phyloP scores from a whole-genome alignment of 2,113 vertebrate genomes.

The Aegithalos caudatus region DNA sequence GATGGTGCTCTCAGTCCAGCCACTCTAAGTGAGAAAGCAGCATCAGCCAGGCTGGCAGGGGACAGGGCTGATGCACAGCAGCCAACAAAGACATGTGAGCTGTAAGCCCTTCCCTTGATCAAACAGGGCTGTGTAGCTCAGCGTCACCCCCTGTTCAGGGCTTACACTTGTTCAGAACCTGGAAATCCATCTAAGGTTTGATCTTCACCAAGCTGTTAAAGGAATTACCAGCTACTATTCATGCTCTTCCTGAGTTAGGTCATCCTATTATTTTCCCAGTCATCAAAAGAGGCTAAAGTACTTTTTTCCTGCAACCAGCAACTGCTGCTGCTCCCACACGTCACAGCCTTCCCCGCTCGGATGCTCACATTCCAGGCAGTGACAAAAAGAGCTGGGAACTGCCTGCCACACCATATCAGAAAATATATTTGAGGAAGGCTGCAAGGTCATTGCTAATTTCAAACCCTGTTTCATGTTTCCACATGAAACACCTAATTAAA shows the following conservation, averaged over 20 bases:
- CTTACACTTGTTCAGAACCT: not conserved
- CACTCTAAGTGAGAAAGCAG: not conserved
- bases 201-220: conserved; percentile 3
- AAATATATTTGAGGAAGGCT: not conserved
- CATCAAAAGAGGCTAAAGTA: not conserved
- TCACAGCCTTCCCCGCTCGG: not conserved
- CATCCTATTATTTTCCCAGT: conserved; percentile 31
- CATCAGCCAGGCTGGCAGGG: not conserved
- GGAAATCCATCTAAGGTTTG: conserved; percentile 6
- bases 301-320: not conserved
- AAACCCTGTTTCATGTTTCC: conserved; percentile 44
- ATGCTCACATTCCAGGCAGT: not conserved
- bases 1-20: not conserved
- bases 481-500: conserved; percentile 53
- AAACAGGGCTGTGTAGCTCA: not conserved
- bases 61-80: not conserved
- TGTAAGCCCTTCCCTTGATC: not conserved
- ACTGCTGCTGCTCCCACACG: not conserved
- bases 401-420: not conserved
- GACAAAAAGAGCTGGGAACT: not conserved
- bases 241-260: conserved; percentile 41
- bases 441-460: conserved; percentile 18
- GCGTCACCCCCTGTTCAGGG: not conserved
- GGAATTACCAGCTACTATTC: conserved; percentile 22
- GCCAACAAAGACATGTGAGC: not conserved